These are phyloP conservation scores for Jordanella pulchra DNA, from an alignment of 2,797 vertebrate species.

Conservation along the genomic window DNA sequence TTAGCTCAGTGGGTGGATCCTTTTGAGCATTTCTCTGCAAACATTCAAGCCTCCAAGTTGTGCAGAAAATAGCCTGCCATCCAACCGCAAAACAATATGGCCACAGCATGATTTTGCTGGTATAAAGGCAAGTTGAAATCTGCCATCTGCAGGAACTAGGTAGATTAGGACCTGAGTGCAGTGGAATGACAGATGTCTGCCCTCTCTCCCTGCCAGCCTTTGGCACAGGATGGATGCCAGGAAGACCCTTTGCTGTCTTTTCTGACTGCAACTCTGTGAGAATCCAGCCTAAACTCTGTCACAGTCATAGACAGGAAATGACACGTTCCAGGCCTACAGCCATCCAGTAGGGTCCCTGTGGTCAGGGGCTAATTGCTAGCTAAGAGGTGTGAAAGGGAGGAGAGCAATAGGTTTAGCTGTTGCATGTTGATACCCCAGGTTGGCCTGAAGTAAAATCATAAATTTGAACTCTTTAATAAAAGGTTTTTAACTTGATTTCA, in stretches of 20 bases:
- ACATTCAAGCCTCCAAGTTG: slow-evolving; percentile 68
- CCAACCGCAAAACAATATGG: slow-evolving; percentile 74
- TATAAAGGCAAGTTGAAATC: slow-evolving; percentile 87
- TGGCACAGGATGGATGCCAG: slow-evolving; percentile 79
- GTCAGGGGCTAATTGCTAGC: slow-evolving; percentile 82
- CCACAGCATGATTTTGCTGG: slow-evolving; percentile 81
- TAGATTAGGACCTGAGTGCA: slow-evolving; percentile 87
- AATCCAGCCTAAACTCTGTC: slow-evolving; percentile 78
- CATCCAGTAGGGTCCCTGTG: slow-evolving; percentile 79
- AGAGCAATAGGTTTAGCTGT: slow-evolving; percentile 29
- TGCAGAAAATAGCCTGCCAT: slow-evolving; percentile 65
- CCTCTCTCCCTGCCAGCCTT: slow-evolving; percentile 66
- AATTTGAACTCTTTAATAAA: not conserved
- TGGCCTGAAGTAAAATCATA: not conserved
- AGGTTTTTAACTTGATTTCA: not conserved
- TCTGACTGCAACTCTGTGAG: slow-evolving; percentile 76
- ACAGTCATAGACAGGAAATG: slow-evolving; percentile 83
- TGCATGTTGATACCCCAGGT: not conserved
- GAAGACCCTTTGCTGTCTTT: slow-evolving; percentile 86
- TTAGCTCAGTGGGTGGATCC: slow-evolving; percentile 73
- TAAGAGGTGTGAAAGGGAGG: slow-evolving; percentile 47
- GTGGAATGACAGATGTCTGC: slow-evolving; percentile 77
- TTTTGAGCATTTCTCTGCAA: slow-evolving; percentile 57
- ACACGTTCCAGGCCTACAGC: slow-evolving; percentile 77
- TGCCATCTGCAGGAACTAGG: slow-evolving; percentile 76